Evolutionary conservation across 1,140 invertebrate species (phyloP).

Genomic region (Drosophila pandora): DNA sequence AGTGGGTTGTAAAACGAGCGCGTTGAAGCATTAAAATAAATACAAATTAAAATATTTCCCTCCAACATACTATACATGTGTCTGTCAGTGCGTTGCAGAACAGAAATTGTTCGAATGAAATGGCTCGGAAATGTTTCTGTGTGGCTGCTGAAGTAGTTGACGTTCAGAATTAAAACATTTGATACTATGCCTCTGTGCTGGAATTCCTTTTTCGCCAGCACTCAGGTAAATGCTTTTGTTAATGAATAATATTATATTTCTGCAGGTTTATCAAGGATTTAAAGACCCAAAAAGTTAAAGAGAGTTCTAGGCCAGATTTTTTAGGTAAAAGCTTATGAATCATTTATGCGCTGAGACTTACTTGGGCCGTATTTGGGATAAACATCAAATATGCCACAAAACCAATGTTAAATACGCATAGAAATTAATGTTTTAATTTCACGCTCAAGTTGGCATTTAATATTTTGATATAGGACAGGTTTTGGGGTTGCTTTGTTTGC

Average conservation of each 20-base stretch:
- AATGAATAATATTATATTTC: conserved; percentile 19
- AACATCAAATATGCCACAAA: conserved; percentile 48
- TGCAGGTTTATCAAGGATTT: conserved; percentile 5
- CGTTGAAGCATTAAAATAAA: conserved; percentile 80
- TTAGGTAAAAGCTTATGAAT: conserved; percentile 33
- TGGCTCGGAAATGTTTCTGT: conserved; percentile 67
- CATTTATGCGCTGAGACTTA: conserved; percentile 43
- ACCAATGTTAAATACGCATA: conserved; percentile 37
- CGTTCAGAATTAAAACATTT: conserved; percentile 50
- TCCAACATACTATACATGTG: conserved; percentile 9
- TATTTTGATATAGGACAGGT: conserved; percentile 48
- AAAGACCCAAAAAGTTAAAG: not conserved
- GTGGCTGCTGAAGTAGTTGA: conserved; percentile 43
- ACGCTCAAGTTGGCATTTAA: conserved; percentile 76
- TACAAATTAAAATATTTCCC: conserved; percentile 78
- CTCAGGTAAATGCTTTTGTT: conserved; percentile 36
- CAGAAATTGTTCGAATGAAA: conserved; percentile 67
- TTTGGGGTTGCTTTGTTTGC: conserved; percentile 32
- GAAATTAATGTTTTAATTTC: conserved; percentile 81
- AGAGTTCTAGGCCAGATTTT: conserved; percentile 5
- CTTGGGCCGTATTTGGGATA: conserved; percentile 3
- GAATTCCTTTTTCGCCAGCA: not conserved
- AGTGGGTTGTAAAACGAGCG: conserved; percentile 57
- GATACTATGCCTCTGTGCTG: not conserved
- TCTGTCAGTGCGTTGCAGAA: conserved; percentile 15